These are phyloP conservation scores for Suillia variegata DNA, from an alignment of 2,888 invertebrate genomes.

Conservation along the genomic window DNA sequence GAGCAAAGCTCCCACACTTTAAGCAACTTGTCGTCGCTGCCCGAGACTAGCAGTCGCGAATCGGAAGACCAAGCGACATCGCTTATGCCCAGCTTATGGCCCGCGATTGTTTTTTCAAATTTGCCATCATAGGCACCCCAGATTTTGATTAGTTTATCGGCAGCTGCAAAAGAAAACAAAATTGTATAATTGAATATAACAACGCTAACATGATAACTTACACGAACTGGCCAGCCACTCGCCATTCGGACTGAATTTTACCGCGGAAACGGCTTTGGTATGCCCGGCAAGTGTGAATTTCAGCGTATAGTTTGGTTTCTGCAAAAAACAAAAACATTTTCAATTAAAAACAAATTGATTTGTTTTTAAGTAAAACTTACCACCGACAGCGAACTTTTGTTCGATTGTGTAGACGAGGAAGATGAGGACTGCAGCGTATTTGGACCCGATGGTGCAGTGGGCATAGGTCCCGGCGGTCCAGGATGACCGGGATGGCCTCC, in stretches of 20 bases:
- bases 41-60: constrained; percentile 88
- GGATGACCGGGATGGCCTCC: no score
- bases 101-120: constrained; percentile 97
- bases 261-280: constrained; percentile 97
- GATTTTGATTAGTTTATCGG: constrained; percentile 97
- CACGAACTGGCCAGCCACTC: constrained; percentile 99
- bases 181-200: neutral
- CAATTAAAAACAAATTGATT: neutral
- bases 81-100: constrained; percentile 97
- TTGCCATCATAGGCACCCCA: constrained; percentile 99
- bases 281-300: constrained; percentile 98
- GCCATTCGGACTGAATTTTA: constrained; percentile 98
- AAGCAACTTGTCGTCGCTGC: constrained; percentile 91
- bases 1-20: constrained; percentile 94
- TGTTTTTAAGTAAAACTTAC: constrained; percentile 27
- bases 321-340: constrained; percentile 40
- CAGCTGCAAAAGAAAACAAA: constrained; percentile 69
- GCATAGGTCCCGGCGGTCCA: constrained; percentile 56
- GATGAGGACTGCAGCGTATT: constrained; percentile 62
- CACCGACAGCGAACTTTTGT: constrained; percentile 64
- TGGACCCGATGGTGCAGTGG: constrained; percentile 61
- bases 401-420: constrained; percentile 64
- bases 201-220: constrained; percentile 66
- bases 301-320: constrained; percentile 96
- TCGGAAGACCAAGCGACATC: constrained; percentile 99